Base-by-base conservation (phyloP, 1,140 invertebrate species). In the Scaptodrosophila lebanonensis region DNA sequence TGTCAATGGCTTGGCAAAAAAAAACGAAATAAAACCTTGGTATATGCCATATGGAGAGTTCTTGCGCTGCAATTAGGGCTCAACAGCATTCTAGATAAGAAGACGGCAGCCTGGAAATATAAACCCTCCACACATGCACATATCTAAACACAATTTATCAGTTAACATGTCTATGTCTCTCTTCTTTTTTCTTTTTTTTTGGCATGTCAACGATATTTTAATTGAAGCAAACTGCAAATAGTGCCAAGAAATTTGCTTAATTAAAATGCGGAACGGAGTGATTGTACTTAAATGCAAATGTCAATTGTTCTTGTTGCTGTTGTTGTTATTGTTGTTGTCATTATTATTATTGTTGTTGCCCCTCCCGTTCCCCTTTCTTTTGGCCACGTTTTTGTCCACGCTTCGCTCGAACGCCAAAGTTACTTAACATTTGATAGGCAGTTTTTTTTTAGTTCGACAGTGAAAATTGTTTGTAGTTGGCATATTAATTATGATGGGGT, bases 381-480 rank as follows among this genome's bases (percentile, higher is more conserved):
- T n/a, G n/a, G n/a, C n/a, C n/a, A n/a, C n/a, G n/a, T n/a, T n/a
- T n/a, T n/a, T n/a, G n/a, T n/a, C n/a, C n/a, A n/a, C n/a, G n/a
- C n/a, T n/a, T n/a, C 16, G 9, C 39, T 44, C 67, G 53, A 50
- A 68, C 66, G 48, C 30, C 51, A 13, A 32, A 44, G 25, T 70
- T 66, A 56, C 35, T 54, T 40, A 22, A 54, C 30, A 62, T 53
- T 60, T 45, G 4, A 16, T 8, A 12, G 16, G 15, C 17, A n/a
- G 17, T 45, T 40, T 22, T 38, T 48, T 17, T 50, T 51, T 48
- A 5, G 42, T 15, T 29, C 22, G 50, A 15, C 25, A 57, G 58
- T 53, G 68, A 65, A 72, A 68, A 73, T 67, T 56, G 57, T 39
- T 65, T 33, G 47, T 67, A 57, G 57, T 39, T 65, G 38, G 47